Evolutionary conservation across 2,888 invertebrate species (phyloP), one percentile per base, ranked within the genome.

Genomic region (Campoplex capitator): DNA sequence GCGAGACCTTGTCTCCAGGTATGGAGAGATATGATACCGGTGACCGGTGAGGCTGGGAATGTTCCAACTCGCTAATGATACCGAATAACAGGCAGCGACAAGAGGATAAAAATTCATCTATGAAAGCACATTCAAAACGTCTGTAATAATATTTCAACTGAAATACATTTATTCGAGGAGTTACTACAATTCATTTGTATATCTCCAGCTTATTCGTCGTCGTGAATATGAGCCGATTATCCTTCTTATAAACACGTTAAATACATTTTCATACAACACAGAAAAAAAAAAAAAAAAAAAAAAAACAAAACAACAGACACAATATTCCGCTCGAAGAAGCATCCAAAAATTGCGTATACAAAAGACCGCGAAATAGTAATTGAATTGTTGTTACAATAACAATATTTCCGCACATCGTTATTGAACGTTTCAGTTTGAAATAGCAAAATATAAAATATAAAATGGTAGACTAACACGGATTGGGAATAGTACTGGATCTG

Each of bases 111-210:
- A 51, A 51, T 51, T 18, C 38, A 38, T 38, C 38, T 6, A 32
- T 0, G 1, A 32, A 32, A 32, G 16, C 4, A 32, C 13, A 32
- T 62, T 4, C 28, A 62, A 62, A 13, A 16, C 32, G 62, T 23
- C 0, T 23, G 23, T 28, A 16, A 32, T 62, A 62, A 0, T 32
- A 32, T 62, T 71, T 83, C 56, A 76, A 85, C 85, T 79, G 82
- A 85, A 85, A 87, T 87, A 85, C 78, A 87, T 85, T 87, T 85
- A 87, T 87, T 87, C 79, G 48, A 75, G 70, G 78, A 78, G 85
- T 75, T 79, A 82, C 87, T 79, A 82, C 87, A 87, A 75, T 87
- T 79, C 85, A 85, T 32, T 76, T 82, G 82, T 73, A 82, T 56
- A 82, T 56, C 73, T 82, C 71, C 83, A 70, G 71, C 45, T 79